Conservation (phyloP, 2,888 invertebrate genomes). For the Homarus gammarus region DNA sequence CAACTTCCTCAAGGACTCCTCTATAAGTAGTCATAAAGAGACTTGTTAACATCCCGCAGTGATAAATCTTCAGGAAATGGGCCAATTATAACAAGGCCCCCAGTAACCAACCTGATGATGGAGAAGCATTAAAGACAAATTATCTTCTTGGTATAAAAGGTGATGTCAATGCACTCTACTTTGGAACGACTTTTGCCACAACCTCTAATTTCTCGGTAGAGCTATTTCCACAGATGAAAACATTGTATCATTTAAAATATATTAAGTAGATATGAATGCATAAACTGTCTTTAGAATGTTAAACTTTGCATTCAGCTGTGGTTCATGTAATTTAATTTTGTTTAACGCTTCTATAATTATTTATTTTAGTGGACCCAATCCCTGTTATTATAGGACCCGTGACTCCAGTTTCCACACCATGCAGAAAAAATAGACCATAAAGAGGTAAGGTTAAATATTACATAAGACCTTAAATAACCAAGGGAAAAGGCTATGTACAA, state of each 20-base stretch:
- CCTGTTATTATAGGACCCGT: background rate
- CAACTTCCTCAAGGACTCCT: too few relatives aligned
- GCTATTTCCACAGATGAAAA: background rate
- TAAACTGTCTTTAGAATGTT: background rate
- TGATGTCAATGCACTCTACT: background rate
- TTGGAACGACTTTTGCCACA: background rate
- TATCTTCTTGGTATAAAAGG: background rate
- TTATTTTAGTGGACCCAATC: too few relatives aligned
- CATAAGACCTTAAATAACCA: conserved; percentile 18
- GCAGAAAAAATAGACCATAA: background rate
- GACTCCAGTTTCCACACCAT: background rate
- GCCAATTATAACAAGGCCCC: too few relatives aligned
- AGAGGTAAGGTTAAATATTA: background rate
- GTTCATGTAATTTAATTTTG: background rate
- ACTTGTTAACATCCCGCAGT: too few relatives aligned
- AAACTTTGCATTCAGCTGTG: background rate
- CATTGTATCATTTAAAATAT: background rate
- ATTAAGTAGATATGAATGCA: background rate
- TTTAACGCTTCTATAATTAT: background rate
- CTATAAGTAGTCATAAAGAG: too few relatives aligned
- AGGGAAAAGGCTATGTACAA: conserved; percentile 28
- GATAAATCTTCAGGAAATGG: too few relatives aligned
- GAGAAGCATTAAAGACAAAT: background rate
- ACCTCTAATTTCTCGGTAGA: background rate
- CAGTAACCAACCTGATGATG: too few relatives aligned